Evolutionary conservation across 2,113 vertebrate genomes (phyloP).

Genomic region (Tachysurus fulvidraco): DNA sequence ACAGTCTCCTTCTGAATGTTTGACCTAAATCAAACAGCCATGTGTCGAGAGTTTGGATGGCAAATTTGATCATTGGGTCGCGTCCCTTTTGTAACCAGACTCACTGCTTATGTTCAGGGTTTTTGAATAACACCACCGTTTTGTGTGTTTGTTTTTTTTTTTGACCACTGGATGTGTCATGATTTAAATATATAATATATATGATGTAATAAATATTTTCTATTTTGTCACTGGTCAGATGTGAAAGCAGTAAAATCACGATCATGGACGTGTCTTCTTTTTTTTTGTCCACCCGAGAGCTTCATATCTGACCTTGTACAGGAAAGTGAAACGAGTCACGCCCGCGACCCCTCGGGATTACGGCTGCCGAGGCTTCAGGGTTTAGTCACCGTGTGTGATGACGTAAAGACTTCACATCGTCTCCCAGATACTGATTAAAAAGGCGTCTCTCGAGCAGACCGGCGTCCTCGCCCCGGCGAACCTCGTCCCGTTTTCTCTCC

Average conservation of each 20-base stretch:
- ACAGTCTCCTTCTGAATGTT: slow-evolving; percentile 62
- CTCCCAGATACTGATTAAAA: background rate
- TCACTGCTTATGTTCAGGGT: background rate
- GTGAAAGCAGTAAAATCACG: background rate
- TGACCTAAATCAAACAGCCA: slow-evolving; percentile 62
- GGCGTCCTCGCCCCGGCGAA: background rate
- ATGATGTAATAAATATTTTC: too few relatives aligned
- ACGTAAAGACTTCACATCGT: background rate
- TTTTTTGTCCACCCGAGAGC: background rate
- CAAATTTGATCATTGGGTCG: slow-evolving; percentile 8
- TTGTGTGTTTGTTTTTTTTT: background rate
- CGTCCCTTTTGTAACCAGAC: slow-evolving; percentile 7
- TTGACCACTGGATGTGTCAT: background rate
- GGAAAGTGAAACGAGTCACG: background rate
- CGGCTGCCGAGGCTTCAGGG: background rate
- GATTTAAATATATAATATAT: background rate
- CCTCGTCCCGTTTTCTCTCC: background rate
- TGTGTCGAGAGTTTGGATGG: slow-evolving; percentile 38
- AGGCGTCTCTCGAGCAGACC: background rate
- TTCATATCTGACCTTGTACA: background rate
- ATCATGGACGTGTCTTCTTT: background rate
- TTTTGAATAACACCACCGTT: background rate
- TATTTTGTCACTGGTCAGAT: background rate
- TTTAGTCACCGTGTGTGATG: background rate
- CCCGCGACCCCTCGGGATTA: too few relatives aligned